Conservation (phyloP, 2,797 vertebrate species). For the Syngnathus acus region DNA sequence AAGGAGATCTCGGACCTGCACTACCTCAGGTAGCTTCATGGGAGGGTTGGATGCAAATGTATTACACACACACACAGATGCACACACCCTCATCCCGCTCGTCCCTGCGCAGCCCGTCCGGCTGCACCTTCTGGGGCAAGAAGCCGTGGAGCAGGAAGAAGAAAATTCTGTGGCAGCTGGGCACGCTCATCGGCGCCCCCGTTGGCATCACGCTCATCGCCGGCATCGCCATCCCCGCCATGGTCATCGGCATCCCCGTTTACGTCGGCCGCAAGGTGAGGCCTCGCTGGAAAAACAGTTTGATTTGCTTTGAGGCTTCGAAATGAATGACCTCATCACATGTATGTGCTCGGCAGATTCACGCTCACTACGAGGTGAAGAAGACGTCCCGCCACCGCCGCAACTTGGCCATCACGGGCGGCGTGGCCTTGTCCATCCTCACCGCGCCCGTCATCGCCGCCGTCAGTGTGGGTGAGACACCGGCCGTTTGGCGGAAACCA, state of each 20-base stretch:
- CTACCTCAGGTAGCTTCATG: conserved; percentile 86
- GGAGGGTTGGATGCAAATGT: too few relatives aligned
- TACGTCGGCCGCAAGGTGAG: conserved; percentile 94
- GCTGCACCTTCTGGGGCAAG: conserved; percentile 98
- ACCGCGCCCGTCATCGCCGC: conserved; percentile 97
- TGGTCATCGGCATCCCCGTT: conserved; percentile 97
- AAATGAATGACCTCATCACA: background rate
- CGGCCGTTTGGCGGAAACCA: background rate
- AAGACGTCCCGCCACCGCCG: conserved; percentile 90
- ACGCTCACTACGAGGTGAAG: conserved; percentile 93
- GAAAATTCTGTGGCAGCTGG: conserved; percentile 98
- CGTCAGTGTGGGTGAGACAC: conserved; percentile 85
- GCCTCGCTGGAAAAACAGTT: background rate
- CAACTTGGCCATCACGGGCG: conserved; percentile 95
- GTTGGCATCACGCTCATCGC: conserved; percentile 97
- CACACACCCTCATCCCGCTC: too few relatives aligned
- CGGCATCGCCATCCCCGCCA: conserved; percentile 94
- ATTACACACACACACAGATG: background rate
- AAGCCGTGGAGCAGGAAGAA: conserved; percentile 99
- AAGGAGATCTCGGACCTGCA: conserved; percentile 99
- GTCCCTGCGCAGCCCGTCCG: conserved; percentile 78
- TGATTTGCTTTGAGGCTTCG: background rate
- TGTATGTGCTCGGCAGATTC: conserved; percentile 73
- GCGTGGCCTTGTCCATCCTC: conserved; percentile 92
- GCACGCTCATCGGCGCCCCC: conserved; percentile 91